Conservation (phyloP, 92 coral and sea anemone genomes). For the Scolanthus callimorphus region DNA sequence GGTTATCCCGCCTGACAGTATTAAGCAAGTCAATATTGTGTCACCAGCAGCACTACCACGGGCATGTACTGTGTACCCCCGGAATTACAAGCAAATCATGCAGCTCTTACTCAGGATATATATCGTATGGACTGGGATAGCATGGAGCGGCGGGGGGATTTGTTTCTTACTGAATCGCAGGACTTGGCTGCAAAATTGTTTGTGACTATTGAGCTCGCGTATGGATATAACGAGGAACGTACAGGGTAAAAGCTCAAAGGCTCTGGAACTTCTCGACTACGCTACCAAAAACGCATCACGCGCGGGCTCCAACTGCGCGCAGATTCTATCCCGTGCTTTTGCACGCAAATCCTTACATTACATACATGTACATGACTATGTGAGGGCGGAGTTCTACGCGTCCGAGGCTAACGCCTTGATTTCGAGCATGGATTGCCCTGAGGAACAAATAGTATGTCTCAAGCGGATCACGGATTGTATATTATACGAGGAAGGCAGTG, state of each 20-base stretch:
- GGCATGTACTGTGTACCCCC: no score
- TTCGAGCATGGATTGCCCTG: no score
- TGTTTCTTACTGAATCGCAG: constrained; percentile 2
- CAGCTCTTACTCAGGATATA: constrained; percentile 11
- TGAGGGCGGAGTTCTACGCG: no score
- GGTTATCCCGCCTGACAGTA: no score
- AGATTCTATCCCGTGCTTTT: constrained; percentile 14
- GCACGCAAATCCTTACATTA: constrained; percentile 28
- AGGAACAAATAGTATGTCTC: no score
- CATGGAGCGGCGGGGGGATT: constrained; percentile 5
- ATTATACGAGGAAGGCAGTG: no score
- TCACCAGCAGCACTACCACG: no score
- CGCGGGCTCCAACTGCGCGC: constrained; percentile 21
- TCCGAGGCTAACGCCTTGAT: no score
- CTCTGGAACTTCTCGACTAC: constrained; percentile 16
- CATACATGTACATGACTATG: no score
- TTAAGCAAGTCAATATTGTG: no score
- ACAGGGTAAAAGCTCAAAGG: constrained; percentile 20
- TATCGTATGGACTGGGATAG: constrained; percentile 29
- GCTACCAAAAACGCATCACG: constrained; percentile 10
- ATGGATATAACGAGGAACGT: constrained; percentile 37
- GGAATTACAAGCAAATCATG: no score
- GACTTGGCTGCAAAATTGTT: constrained; percentile 23
- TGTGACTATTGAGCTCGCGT: constrained; percentile 27
- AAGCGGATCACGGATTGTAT: no score